Evolutionary conservation across 1,140 invertebrate genomes (phyloP).

Genomic region (Arctopsyche grandis): DNA sequence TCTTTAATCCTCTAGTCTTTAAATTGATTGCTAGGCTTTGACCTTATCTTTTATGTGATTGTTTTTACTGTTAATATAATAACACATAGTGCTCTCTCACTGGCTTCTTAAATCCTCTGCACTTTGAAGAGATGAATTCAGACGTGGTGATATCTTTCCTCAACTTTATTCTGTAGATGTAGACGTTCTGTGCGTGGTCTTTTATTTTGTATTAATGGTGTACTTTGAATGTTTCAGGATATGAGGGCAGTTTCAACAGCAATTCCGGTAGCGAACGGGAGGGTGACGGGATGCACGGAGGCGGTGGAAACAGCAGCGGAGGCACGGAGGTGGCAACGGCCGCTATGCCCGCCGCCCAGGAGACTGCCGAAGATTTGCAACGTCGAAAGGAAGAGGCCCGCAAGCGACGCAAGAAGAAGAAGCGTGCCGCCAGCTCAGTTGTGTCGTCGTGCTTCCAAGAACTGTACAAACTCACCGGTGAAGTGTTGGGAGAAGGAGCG

Average conservation of each 20-base stretch:
- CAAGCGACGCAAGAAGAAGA: constrained; percentile 87
- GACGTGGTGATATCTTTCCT: too few species aligned
- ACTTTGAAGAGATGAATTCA: too few species aligned
- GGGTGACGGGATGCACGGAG: constrained; percentile 57
- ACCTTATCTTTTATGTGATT: too few species aligned
- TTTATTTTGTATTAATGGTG: too few species aligned
- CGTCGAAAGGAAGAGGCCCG: constrained; percentile 87
- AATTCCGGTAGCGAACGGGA: constrained; percentile 66
- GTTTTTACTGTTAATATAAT: too few species aligned
- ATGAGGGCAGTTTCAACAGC: constrained; percentile 64
- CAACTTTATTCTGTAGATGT: too few species aligned
- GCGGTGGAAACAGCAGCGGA: constrained; percentile 14
- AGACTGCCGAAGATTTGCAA: constrained; percentile 69
- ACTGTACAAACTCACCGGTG: constrained; percentile 93
- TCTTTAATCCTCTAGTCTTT: too few species aligned
- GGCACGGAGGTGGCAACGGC: constrained; percentile 38
- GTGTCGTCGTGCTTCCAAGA: constrained; percentile 93
- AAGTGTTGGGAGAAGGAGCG: constrained; percentile 94
- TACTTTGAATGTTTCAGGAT: constrained; percentile 57
- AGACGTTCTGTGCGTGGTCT: too few species aligned
- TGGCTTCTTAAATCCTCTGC: too few species aligned
- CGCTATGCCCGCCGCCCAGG: constrained; percentile 61
- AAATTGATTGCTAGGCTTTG: too few species aligned
- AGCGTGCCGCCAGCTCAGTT: constrained; percentile 84
- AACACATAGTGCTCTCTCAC: too few species aligned